These are phyloP conservation scores for Colius striatus DNA, from an alignment of 2,113 vertebrate genomes.

Conservation along the genomic window DNA sequence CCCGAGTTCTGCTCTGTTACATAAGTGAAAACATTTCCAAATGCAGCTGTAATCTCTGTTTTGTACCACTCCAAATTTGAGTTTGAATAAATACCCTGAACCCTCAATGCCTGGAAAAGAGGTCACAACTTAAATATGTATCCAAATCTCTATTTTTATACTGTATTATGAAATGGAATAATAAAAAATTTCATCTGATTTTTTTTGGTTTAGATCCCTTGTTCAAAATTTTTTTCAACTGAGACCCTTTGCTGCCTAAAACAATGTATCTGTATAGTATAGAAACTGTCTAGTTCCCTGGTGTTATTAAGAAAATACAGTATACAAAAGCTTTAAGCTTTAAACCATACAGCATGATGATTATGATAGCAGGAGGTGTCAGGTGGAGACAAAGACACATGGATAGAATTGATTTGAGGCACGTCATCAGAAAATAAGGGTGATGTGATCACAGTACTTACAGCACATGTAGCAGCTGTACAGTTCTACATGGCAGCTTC, in stretches of 20 bases:
- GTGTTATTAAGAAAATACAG: constrained; percentile 61
- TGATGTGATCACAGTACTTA: constrained; percentile 74
- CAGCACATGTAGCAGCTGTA: constrained; percentile 58
- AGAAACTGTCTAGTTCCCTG: constrained; percentile 24
- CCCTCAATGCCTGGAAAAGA: not conserved
- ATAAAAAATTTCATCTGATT: not conserved
- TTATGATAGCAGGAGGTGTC: constrained; percentile 72
- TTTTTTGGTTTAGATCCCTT: not conserved
- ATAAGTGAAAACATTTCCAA: not conserved
- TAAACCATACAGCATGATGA: constrained; percentile 73
- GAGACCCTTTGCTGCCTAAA: constrained; percentile 38
- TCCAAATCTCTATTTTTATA: not conserved
- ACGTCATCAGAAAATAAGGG: constrained; percentile 65
- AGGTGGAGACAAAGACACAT: constrained; percentile 68
- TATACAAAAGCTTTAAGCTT: constrained; percentile 62
- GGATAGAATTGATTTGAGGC: constrained; percentile 65
- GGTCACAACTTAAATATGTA: not conserved
- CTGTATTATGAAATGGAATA: not conserved
- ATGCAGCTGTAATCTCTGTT: not conserved
- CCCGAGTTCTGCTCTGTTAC: not conserved
- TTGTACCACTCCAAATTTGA: not conserved
- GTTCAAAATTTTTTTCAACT: not conserved
- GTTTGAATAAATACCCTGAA: not conserved
- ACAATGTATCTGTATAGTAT: constrained; percentile 26
- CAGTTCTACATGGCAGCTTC: constrained; percentile 71